Percentiles rank a stretch among this genome's conserved stretches.
These are phyloP conservation scores for Tetheella fluctuosa DNA, from an alignment of 2,888 invertebrate species.

Conservation along the genomic window DNA sequence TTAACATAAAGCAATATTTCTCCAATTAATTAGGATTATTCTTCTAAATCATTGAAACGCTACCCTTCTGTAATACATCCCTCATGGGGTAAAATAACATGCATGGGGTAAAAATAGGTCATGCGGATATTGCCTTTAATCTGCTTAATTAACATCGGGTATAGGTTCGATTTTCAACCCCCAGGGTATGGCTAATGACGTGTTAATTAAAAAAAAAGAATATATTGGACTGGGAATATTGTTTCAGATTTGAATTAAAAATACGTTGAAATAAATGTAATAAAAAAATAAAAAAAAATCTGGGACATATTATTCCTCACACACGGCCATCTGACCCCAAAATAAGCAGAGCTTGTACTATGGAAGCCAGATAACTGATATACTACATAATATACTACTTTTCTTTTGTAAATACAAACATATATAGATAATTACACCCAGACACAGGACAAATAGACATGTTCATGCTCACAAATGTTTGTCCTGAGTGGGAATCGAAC, in stretches of 20 bases:
- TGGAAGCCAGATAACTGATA: too few species aligned
- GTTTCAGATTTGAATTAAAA: conserved; percentile 3
- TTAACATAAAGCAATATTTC: conserved; percentile 66
- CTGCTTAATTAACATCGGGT: conserved; percentile 80
- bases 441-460: too few species aligned
- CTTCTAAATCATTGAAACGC: conserved; percentile 70
- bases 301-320: too few species aligned
- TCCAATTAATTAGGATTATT: conserved; percentile 77
- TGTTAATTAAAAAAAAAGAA: conserved; percentile 60
- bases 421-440: too few species aligned
- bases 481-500: too few species aligned
- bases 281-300: too few species aligned
- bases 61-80: conserved; percentile 34
- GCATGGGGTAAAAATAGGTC: conserved; percentile 76
- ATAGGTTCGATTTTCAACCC: conserved; percentile 74
- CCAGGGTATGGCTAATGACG: conserved; percentile 68
- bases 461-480: too few species aligned
- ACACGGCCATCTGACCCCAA: too few species aligned
- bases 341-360: too few species aligned
- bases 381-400: too few species aligned
- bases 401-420: too few species aligned
- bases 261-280: neutral
- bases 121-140: conserved; percentile 70
- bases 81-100: conserved; percentile 53
- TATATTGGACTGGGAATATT: conserved; percentile 17